Percentiles rank a stretch among this genome's conserved stretches.
Evolutionary conservation across 1,140 invertebrate genomes (phyloP).

Genomic region (Cyrtorhinus lividipennis): DNA sequence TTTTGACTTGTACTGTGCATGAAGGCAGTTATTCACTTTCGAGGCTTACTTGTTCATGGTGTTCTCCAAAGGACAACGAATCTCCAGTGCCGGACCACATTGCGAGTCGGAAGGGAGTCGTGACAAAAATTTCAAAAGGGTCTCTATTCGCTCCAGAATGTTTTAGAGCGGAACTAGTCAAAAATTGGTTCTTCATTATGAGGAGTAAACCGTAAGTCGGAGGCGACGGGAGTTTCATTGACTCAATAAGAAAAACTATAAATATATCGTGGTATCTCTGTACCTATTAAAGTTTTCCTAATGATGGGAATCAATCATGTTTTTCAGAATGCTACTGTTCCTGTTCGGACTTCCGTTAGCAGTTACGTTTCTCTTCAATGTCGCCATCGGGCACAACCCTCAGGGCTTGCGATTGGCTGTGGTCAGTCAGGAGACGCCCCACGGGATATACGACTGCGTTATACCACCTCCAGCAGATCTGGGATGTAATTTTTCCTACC

Average conservation of each 20-base stretch:
- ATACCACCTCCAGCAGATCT: background rate
- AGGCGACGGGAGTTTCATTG: too few species aligned
- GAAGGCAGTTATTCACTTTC: too few species aligned
- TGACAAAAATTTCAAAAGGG: background rate
- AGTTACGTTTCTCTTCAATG: constrained; percentile 21
- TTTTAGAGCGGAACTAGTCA: constrained; percentile 25
- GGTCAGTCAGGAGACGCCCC: constrained; percentile 15
- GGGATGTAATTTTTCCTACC: constrained; percentile 14
- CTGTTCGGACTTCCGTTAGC: constrained; percentile 20
- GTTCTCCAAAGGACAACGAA: too few species aligned
- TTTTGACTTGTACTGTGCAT: too few species aligned
- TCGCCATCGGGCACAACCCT: constrained; percentile 21
- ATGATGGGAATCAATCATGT: too few species aligned
- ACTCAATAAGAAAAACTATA: background rate
- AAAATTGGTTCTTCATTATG: constrained; percentile 31
- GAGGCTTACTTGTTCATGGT: too few species aligned
- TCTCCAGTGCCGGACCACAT: too few species aligned
- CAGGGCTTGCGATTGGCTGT: constrained; percentile 19
- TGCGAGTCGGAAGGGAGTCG: background rate
- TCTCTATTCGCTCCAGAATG: background rate
- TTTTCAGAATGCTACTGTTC: constrained; percentile 21
- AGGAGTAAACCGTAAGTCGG: constrained; percentile 42
- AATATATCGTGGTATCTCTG: background rate
- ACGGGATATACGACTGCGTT: constrained; percentile 10
- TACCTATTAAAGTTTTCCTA: too few species aligned